Evolutionary conservation across 1,140 invertebrate species (phyloP), one percentile per base, ranked within the genome.

Genomic region (Heliconius congener): DNA sequence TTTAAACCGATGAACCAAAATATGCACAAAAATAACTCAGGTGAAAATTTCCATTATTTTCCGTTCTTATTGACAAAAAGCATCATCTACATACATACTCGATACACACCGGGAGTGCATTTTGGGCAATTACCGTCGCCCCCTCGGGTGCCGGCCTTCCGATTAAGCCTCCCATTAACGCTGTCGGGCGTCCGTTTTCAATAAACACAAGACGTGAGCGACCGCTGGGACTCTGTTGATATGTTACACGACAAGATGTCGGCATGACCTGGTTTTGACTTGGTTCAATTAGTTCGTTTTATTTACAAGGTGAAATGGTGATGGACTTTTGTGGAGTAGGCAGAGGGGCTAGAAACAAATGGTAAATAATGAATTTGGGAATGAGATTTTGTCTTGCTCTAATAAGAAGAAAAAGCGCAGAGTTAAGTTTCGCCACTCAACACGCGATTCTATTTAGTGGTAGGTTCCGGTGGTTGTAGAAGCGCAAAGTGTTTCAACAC

Each of bases 141-240:
- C 74, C 74, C 52, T 37, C 74, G 55, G 55, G 74, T 39, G 34
- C 73, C 8, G 55, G 74, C 18, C 27, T 75, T 39, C 74, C 74
- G 55, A 66, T 75, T 75, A 74, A 55, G 30, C 73, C 73, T 30
- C 52, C 73, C 73, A 57, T 74, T 74, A 74, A 66, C 55, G 13
- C 30, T 30, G 74, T 30, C 74, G 55, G 30, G 42, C 60, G 70
- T 66, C 37, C 74, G 74, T 39, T 76, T 76, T 76, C 74, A 76
- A 76, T 76, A 76, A 76, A 76, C 74, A 76, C 55, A 74, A 74
- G 73, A 74, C 73, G 73, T 37, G 37, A 37, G 23, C 66, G 70
- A 71, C 34, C 70, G 19, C 60, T 70, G 57, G 74, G 74, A 46
- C 8, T 23, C 19, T 4, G 55, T 57, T 57, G 39, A 70, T 76